Base-by-base conservation (phyloP, 2,113 vertebrate species). In the Copsychus sechellarum region DNA sequence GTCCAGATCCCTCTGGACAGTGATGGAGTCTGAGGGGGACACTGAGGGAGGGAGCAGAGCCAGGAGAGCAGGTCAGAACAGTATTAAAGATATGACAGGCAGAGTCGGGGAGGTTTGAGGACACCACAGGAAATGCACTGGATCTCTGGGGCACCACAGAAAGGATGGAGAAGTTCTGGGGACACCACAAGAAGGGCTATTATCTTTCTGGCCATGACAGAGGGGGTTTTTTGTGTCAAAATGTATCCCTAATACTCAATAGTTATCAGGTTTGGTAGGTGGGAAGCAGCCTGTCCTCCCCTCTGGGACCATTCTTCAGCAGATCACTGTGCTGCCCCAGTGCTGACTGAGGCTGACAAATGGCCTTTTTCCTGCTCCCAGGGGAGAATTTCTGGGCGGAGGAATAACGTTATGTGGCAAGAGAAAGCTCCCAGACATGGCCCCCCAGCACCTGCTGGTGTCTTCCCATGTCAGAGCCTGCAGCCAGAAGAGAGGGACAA, bases 1-100 rank as follows among this genome's bases (percentile, higher is more conserved):
- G 5, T 14, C 10, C 11, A 0, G 0, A 14, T 22, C 2, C 22
- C 57, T 62, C 48, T 38, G 38, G 18, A 14, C 26, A 33, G 18
- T 11, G n/a, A 14, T 14, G 18, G 28, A 45, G 14, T 38, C 48
- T 64, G n/a, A n/a, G 17, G 1, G 25, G 7, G 6, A 26, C 26
- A 11, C 8, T 10, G 33, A 13, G 11, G 7, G 26, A 43, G 3
- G 11, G 26, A 57, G 26, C 14, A 72, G 13, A 9, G 23, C 23
- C 5, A 47, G 11, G 48, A n/a, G n/a, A 73, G 19, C 50, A 28
- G 14, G n/a, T 47, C 17, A 47, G 58, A 38, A 38, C 6, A 10
- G 23, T 14, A 10, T 28, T 23, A 38, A 56, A 56, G n/a, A 3
- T 15, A n/a, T 2, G 18, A 23, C 14, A 25, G 5, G 20, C 4